These are phyloP conservation scores for Mongoloraphidia duomilia DNA, from an alignment of 2,888 invertebrate species.

Conservation along the genomic window DNA sequence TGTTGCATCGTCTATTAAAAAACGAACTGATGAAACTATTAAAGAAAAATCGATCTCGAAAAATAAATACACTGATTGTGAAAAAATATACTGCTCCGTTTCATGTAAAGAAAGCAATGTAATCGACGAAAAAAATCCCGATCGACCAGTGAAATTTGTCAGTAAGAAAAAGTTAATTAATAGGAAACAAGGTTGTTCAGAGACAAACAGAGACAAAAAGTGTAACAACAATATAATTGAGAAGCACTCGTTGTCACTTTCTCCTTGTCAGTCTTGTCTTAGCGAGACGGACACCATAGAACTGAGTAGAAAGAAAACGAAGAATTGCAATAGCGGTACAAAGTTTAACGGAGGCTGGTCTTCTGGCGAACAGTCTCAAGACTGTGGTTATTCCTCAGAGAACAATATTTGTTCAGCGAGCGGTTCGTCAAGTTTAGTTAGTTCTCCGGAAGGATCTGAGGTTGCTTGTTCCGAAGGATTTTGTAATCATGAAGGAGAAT, in stretches of 20 bases:
- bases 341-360: conserved; percentile 37
- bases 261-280: conserved; percentile 4
- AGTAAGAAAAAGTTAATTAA: neutral
- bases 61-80: conserved; percentile 13
- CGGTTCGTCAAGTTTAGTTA: conserved; percentile 61
- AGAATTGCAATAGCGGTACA: conserved; percentile 28
- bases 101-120: conserved; percentile 7
- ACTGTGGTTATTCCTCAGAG: conserved; percentile 81
- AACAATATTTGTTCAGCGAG: conserved; percentile 58
- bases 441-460: conserved; percentile 82
- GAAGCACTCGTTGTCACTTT: neutral
- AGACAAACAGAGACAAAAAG: conserved; percentile 2
- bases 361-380: conserved; percentile 58
- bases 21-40: conserved; percentile 10
- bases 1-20: conserved; percentile 1
- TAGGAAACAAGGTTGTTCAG: neutral
- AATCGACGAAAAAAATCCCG: conserved; percentile 7
- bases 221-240: conserved; percentile 8
- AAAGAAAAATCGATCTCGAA: conserved; percentile 12
- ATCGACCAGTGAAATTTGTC: neutral
- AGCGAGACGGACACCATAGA: conserved; percentile 9
- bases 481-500: conserved; percentile 55
- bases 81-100: conserved; percentile 7
- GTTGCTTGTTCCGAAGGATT: conserved; percentile 80
- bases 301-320: conserved; percentile 12